phyloP scores from a whole-genome alignment of 2,113 vertebrate species.

The Oxyura jamaicensis region DNA sequence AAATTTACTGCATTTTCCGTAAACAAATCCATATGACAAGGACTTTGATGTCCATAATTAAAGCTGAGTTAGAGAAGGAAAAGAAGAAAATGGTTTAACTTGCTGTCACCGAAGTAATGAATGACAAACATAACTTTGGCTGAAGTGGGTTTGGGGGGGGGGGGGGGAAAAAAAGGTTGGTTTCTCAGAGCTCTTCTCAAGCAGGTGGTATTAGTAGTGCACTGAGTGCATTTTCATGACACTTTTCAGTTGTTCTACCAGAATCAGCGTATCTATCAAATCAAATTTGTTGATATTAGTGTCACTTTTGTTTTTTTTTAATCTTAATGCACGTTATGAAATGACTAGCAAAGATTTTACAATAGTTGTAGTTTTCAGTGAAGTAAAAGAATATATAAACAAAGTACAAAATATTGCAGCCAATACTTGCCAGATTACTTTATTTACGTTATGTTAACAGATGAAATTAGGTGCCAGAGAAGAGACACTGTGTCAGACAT shows the following conservation, averaged over 20 bases:
- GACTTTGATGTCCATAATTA: neutral
- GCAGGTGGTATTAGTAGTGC: neutral
- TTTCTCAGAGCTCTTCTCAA: neutral
- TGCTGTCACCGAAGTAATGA: neutral
- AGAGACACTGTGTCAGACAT: constrained; percentile 17
- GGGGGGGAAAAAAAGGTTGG: neutral
- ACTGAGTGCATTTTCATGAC: neutral
- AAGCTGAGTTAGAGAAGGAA: neutral
- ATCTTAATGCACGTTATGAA: neutral
- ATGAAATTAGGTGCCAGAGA: constrained; percentile 32
- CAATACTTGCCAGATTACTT: constrained; percentile 51
- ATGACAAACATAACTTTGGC: neutral
- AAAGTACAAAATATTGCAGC: neutral
- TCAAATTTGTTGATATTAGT: neutral
- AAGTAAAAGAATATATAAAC: neutral
- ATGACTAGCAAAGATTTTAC: neutral
- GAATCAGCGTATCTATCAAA: neutral
- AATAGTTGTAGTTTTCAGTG: neutral
- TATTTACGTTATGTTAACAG: constrained; percentile 64
- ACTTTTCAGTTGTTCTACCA: neutral
- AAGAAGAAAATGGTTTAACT: neutral
- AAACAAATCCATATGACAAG: neutral
- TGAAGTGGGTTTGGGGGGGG: neutral
- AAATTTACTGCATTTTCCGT: constrained; percentile 1
- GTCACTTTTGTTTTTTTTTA: neutral